phyloP scores from a whole-genome alignment of 2,113 vertebrate genomes.

The Cynocephalus volans region DNA sequence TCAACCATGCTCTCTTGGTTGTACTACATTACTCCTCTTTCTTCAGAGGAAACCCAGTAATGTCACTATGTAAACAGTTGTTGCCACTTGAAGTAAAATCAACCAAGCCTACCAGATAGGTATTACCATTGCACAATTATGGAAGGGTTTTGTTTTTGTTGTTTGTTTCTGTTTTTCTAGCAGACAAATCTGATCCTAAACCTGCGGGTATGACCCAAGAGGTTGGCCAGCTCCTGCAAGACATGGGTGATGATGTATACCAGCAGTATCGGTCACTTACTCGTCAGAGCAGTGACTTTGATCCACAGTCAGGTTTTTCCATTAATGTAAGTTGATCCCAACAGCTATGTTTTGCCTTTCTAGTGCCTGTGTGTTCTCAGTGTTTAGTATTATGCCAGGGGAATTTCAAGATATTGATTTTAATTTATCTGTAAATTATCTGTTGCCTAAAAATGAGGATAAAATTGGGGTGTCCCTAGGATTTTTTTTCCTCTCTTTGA shows the following conservation, averaged over 20 bases:
- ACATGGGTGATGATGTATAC: slow-evolving; percentile 96
- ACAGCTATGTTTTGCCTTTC: not conserved
- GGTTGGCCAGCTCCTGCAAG: slow-evolving; percentile 95
- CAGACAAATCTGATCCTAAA: slow-evolving; percentile 93
- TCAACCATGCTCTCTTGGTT: not conserved
- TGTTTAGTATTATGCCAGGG: slow-evolving; percentile 29
- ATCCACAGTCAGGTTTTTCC: slow-evolving; percentile 94
- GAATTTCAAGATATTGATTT: slow-evolving; percentile 11
- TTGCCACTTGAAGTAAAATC: not conserved
- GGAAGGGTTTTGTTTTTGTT: slow-evolving; percentile 11
- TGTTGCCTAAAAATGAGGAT: slow-evolving; percentile 29
- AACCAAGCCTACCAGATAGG: not conserved
- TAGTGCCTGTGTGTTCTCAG: not conserved
- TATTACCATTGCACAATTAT: not conserved
- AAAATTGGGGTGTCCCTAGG: not conserved
- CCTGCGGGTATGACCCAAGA: slow-evolving; percentile 92
- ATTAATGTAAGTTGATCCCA: slow-evolving; percentile 92
- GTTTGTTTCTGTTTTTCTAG: slow-evolving; percentile 79
- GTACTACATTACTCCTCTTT: not conserved
- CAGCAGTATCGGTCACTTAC: slow-evolving; percentile 95
- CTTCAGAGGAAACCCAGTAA: not conserved
- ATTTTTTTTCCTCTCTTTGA: not conserved
- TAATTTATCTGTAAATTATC: not conserved
- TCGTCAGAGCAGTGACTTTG: slow-evolving; percentile 95
- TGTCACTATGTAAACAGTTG: not conserved